phyloP scores from a whole-genome alignment of 2,113 vertebrate genomes.

The Pundamilia nyererei region DNA sequence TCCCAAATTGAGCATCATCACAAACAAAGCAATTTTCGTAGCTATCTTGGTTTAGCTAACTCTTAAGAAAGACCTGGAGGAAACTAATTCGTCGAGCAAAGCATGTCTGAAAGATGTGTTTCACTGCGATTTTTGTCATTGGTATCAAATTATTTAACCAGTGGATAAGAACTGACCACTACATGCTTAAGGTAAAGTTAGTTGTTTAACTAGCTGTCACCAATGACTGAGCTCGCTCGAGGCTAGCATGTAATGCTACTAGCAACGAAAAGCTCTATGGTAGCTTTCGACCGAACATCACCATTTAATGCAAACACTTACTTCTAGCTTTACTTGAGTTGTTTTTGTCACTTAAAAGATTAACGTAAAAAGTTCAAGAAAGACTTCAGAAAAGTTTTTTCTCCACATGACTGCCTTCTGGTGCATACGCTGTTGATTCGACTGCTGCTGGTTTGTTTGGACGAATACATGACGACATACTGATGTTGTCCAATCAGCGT shows the following conservation, averaged over 20 bases:
- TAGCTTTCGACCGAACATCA: background rate
- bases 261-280: background rate
- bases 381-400: background rate
- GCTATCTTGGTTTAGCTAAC: background rate
- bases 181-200: background rate
- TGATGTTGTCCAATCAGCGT: slow-evolving; percentile 49
- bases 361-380: background rate
- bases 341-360: background rate
- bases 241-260: background rate
- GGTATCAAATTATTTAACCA: background rate
- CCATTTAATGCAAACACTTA: background rate
- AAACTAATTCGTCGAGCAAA: background rate
- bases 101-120: background rate
- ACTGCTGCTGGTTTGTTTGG: slow-evolving; percentile 36
- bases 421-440: background rate
- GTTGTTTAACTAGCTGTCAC: background rate
- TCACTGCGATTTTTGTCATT: background rate
- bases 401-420: background rate
- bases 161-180: background rate
- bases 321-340: background rate
- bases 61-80: background rate
- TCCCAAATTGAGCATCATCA: background rate
- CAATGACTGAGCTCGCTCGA: background rate
- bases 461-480: background rate
- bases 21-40: background rate